Base-by-base conservation (phyloP, 2,888 invertebrate species). In the Latrodectus elegans region DNA sequence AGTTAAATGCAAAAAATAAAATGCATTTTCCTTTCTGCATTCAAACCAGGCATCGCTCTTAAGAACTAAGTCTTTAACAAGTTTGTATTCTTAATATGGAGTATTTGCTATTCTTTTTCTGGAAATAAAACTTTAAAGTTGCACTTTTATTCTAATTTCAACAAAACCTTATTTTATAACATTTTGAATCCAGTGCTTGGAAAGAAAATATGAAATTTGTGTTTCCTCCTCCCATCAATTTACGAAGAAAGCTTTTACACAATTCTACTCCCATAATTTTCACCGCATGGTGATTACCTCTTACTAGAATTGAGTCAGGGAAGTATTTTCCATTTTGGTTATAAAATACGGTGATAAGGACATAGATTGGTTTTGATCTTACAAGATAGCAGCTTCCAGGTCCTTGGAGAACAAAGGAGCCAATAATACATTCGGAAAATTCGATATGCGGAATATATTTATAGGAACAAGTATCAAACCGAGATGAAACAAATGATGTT, bases 401-500 rank as follows among this genome's bases (percentile, higher is more conserved):
- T n/a, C 60, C 60, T 60, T n/a, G n/a, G 60, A 60, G 60, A 60
- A 60, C 60, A 60, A 60, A 60, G n/a, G 14, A 60, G 0, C 60
- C 60, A 60, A 60, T 60, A 60, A 60, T 60, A 60, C 60, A 60
- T 60, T 60, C n/a, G 14, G 14, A n/a, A 60, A 60, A n/a, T 60
- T 60, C 60, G 60, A n/a, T n/a, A 60, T 12, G 12, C n/a, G 60
- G 12, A 60, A 60, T 60, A n/a, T 60, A 60, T n/a, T 60, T 60
- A 14, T 8, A n/a, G 12, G n/a, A 60, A 60, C n/a, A 60, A 60
- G 60, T 15, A 60, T 60, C 14, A 60, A 60, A 15, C 60, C n/a
- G 14, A 12, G 60, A 60, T 60, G 60, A 60, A 60, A 60, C 60
- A 60, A 60, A 60, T 60, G 60, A 60, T 60, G 60, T 60, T 60